A percentile compares a stretch with the other conserved stretches of the same genome.
Conservation (phyloP, 2,888 invertebrate genomes). For the Adela reaumurella region DNA sequence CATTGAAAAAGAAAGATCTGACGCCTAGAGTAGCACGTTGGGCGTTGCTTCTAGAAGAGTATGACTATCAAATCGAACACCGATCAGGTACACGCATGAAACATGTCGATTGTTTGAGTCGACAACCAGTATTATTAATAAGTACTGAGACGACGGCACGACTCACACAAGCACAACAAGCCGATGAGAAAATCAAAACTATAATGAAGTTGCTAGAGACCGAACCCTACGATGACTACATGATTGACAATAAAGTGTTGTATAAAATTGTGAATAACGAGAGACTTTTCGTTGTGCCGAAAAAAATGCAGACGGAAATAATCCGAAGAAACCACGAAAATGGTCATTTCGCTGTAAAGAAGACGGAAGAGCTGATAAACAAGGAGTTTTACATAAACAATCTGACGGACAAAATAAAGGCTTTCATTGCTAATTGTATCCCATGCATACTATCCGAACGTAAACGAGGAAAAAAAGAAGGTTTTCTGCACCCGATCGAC, state of each 20-base stretch:
- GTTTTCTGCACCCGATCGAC: conserved; percentile 19
- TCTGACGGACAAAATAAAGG: conserved; percentile 10
- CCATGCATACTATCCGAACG: conserved; percentile 13
- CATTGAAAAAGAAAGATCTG: conserved; percentile 14
- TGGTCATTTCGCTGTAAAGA: conserved; percentile 21
- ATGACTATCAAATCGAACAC: conserved; percentile 16
- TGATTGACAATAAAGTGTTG: too few relatives aligned
- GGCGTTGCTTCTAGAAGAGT: conserved; percentile 16
- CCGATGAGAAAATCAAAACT: too few relatives aligned
- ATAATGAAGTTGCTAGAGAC: too few relatives aligned
- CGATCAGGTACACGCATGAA: conserved; percentile 14
- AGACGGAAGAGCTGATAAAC: conserved; percentile 16
- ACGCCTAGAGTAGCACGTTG: conserved; percentile 16
- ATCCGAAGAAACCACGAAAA: conserved; percentile 20
- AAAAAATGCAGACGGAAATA: conserved; percentile 20
- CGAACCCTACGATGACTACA: too few relatives aligned
- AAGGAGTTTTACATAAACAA: too few relatives aligned
- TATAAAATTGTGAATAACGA: too few relatives aligned
- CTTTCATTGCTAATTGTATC: conserved; percentile 10
- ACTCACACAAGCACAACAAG: too few relatives aligned
- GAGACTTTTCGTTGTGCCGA: conserved; percentile 22
- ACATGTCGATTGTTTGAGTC: conserved; percentile 18
- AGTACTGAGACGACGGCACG: background rate
- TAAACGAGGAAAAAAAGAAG: conserved; percentile 21
- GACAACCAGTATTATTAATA: conserved; percentile 6